Evolutionary conservation across 2,888 invertebrate genomes (phyloP), one percentile per base, ranked within the genome.

Genomic region (Frankliniella fusca): DNA sequence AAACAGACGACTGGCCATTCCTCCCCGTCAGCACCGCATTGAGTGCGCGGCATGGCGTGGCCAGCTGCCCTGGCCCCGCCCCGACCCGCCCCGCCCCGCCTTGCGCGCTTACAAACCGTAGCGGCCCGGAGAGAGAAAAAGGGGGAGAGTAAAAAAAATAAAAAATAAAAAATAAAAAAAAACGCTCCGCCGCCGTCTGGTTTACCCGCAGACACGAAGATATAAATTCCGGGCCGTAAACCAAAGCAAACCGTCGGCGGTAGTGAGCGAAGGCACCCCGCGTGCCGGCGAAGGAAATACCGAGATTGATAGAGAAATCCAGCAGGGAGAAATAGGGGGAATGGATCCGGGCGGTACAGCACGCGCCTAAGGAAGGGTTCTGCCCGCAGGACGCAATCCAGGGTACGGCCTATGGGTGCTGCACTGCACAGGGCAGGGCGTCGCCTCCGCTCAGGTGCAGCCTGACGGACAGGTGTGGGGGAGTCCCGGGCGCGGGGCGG

Each of bases 141-240:
- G 8, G 2, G 12, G 70, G 70, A 10, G 70, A 27, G 70, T 9
- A 76, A 76, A 38, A 38, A 38, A 38, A 38, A 76, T 27, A 23
- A 61, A 61, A 20, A 11, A 12, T n/a, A n/a, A 76, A 76, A 38
- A 38, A 38, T 3, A 38, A 76, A 76, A 23, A 61, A 61, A 20
- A 11, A 12, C 61, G 61, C 61, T 7, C 18, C 15, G 61, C 27
- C 70, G 23, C 70, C 23, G n/a, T 27, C 70, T 27, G 70, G 70
- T 27, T 76, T 76, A 23, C 70, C 18, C 20, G 15, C 70, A 8
- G 23, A 11, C n/a, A 12, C 23, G 23, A 23, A 27, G 27, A 76
- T 27, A 76, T 76, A 76, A 76, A 76, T 76, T 76, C 70, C 27
- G 27, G 70, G 23, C 70, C 23, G 70, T 76, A 76, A 76, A 76